Evolutionary conservation across 2,888 invertebrate species (phyloP), one percentile per base, ranked within the genome.

Genomic region (Troilus luridus): DNA sequence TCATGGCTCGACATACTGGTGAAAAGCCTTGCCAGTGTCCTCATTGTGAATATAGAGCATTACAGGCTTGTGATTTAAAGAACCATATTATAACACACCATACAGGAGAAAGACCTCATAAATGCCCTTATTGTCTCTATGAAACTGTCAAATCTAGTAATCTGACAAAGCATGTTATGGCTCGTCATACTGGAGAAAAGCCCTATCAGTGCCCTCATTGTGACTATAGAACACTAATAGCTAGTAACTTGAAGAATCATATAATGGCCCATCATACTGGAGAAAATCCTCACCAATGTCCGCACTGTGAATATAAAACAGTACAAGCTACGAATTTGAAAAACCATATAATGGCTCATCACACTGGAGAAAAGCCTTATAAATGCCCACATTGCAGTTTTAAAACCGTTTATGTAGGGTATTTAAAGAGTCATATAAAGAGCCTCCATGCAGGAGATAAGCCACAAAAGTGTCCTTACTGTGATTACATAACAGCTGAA

Each of bases 321-420:
- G 59, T 56, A n/a, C 56, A 88, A 56, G 59, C n/a, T n/a, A 88
- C 59, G 58, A 88, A 88, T 58, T 58, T 88, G 58, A 88, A 88
- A 41, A 56, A 88, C n/a, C 88, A 88, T 58, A 41, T 88, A 56
- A 88, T 88, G 88, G 59, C 88, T 17, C 56, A 88, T 7, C 88
- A 88, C 14, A 88, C 88, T 17, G 88, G 88, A 56, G 88, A 88
- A 59, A 56, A 59, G 17, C 88, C 88, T 88, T 58, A 58, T 58
- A 88, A 88, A 59, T 88, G 88, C n/a, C 88, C 88, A 88, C 59
- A 88, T 88, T 88, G 88, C 24, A 58, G n/a, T 14, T 88, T 58
- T 59, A 88, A 59, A 56, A 59, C 88, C 5, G 88, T 88, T 21
- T 59, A 88, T 24, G 56, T 88, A 1, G 59, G 56, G 1, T 88